These are phyloP conservation scores for Phocides pigmalion DNA, from an alignment of 1,140 invertebrate genomes.

Conservation along the genomic window DNA sequence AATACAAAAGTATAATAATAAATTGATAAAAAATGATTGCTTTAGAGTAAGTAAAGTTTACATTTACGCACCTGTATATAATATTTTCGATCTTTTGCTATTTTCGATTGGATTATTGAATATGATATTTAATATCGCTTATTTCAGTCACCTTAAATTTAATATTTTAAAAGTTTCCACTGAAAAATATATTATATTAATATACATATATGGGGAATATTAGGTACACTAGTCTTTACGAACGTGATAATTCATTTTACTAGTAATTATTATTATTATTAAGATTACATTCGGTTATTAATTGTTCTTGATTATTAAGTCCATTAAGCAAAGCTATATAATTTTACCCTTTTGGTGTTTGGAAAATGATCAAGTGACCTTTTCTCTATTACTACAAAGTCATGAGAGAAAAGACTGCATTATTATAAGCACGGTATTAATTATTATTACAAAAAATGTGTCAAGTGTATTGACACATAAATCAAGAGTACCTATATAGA, in stretches of 20 bases:
- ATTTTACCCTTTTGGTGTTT: background rate
- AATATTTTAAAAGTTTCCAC: no score
- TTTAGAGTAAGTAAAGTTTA: conserved; percentile 1
- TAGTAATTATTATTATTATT: no score
- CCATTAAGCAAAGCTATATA: background rate
- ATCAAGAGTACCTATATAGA: background rate
- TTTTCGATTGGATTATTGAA: background rate
- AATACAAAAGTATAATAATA: background rate
- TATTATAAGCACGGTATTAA: conserved; percentile 1
- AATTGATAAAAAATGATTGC: background rate
- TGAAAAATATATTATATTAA: no score
- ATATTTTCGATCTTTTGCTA: background rate
- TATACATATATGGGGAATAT: no score
- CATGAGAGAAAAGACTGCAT: conserved; percentile 25
- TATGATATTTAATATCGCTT: no score
- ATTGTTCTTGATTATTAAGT: no score
- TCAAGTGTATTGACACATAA: background rate
- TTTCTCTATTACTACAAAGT: conserved; percentile 29
- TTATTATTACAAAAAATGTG: background rate
- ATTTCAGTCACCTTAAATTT: no score
- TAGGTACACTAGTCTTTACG: no score
- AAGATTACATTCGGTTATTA: no score
- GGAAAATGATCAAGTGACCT: background rate
- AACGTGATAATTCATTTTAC: no score
- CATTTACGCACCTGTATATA: background rate